Conservation (phyloP, 2,113 vertebrate genomes). For the Dinomys branickii region DNA sequence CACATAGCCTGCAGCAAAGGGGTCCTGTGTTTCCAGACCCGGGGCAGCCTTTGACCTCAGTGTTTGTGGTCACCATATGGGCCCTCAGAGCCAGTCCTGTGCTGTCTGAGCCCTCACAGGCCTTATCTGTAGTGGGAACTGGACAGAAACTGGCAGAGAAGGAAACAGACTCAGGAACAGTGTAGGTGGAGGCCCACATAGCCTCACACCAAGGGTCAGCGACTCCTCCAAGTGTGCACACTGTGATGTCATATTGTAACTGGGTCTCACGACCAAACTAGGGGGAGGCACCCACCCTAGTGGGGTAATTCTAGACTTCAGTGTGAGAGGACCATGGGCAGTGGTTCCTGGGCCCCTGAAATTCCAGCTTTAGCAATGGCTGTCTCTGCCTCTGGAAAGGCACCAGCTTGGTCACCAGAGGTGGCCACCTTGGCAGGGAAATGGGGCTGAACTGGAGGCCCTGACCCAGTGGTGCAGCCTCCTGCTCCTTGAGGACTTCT, state of each 20-base stretch:
- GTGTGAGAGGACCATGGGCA: background rate
- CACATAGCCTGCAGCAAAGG: background rate
- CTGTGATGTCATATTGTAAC: background rate
- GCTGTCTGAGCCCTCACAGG: background rate
- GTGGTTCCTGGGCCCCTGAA: background rate
- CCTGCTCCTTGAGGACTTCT: background rate
- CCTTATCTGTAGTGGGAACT: background rate
- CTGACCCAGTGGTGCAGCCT: background rate
- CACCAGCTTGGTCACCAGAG: background rate
- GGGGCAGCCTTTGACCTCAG: background rate
- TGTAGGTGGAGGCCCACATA: background rate
- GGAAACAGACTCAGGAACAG: background rate
- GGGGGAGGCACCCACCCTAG: background rate
- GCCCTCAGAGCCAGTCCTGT: background rate
- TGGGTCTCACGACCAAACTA: background rate
- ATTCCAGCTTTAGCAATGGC: background rate
- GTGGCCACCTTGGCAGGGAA: background rate
- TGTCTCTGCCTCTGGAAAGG: background rate
- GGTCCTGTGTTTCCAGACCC: background rate
- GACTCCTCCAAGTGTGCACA: background rate
- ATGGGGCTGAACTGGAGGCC: background rate
- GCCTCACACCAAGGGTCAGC: background rate
- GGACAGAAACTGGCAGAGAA: background rate
- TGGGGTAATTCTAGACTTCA: background rate
- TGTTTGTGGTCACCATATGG: background rate